Evolutionary conservation across 2,113 vertebrate genomes (phyloP), one percentile per base, ranked within the genome.

Genomic region (Gnathonemus longibarbis): DNA sequence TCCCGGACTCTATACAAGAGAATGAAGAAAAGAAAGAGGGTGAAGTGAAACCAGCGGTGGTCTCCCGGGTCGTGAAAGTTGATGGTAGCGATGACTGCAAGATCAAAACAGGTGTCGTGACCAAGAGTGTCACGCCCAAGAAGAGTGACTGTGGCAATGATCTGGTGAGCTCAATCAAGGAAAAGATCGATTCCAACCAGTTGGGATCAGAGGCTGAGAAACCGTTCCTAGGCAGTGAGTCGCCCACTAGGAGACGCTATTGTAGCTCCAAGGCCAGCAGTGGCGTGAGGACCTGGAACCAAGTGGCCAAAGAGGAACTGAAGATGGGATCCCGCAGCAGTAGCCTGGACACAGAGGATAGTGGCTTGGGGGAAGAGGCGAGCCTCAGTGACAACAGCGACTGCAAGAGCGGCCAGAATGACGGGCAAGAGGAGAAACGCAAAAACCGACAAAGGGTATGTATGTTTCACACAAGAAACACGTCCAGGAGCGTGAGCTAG

Each of bases 341-440:
- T 93, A 95, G 95, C 17, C 39, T 94, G 11, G 96, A 96, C 86
- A 94, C 95, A 0, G 95, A 95, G 89, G 96, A 96, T 93, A 96
- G 95, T 31, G 95, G 94, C 1, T 90, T 95, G 19, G 96, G 94
- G 6, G 96, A 96, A 87, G 95, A 96, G 50, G 89, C 87, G 0
- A 91, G 90, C 2, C 91, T 93, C 62, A 95, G 94, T 1, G 95
- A 94, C 89, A 92, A 92, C 90, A 74, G 86, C 3, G 94, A 96
- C 17, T 6, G 80, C 1, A 94, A 92, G 89, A 48, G 19, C 0
- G 93, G 94, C 77, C 91, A 88, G 8, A 90, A 35, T 0, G 91
- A 93, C 3, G 5, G 19, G 17, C 19, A 48, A 27, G 21, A 27
- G 21, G 92, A 92, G 91, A 93, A 92, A 88, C 90, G 42, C 17